Percentiles rank a stretch among this genome's conserved stretches.
These are phyloP conservation scores for Wiebesia pumilae DNA, from an alignment of 1,140 invertebrate genomes.

Conservation along the genomic window DNA sequence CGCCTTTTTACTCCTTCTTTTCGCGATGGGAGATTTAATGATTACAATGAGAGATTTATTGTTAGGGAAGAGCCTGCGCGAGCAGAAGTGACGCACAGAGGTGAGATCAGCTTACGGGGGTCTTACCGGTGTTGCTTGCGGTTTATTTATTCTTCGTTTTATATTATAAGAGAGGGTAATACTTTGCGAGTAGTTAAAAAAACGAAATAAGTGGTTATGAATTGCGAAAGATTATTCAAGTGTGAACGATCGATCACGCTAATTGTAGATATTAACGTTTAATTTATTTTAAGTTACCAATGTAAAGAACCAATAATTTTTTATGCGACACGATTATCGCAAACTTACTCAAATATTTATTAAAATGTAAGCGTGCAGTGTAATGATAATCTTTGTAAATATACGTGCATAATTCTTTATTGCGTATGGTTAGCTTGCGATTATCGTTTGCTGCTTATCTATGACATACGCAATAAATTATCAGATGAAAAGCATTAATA, in stretches of 20 bases:
- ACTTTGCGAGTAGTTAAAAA: not conserved
- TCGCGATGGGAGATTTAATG: slow-evolving; percentile 51
- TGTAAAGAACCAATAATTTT: not conserved
- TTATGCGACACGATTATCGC: not conserved
- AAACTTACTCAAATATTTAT: not conserved
- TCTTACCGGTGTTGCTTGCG: slow-evolving; percentile 4
- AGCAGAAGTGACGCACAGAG: slow-evolving; percentile 46
- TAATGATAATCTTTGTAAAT: not conserved
- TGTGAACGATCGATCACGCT: not conserved
- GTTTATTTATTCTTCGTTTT: slow-evolving; percentile 7
- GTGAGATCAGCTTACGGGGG: slow-evolving; percentile 51
- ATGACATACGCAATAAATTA: not conserved
- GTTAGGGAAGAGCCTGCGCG: slow-evolving; percentile 41
- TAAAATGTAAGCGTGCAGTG: not conserved
- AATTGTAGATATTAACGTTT: not conserved
- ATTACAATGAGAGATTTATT: slow-evolving; percentile 54
- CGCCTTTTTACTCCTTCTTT: slow-evolving; percentile 27
- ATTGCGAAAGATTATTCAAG: slow-evolving; percentile 4
- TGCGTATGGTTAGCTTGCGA: not conserved
- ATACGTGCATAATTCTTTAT: not conserved
- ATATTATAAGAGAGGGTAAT: not conserved
- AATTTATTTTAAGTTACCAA: not conserved
- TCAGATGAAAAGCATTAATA: not conserved
- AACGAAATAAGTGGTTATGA: not conserved
- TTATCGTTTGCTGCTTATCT: not conserved